A percentile compares a stretch with the other conserved stretches of the same genome.
These are phyloP conservation scores for Marmota flaviventris DNA, from an alignment of 2,113 vertebrate species.

Conservation along the genomic window DNA sequence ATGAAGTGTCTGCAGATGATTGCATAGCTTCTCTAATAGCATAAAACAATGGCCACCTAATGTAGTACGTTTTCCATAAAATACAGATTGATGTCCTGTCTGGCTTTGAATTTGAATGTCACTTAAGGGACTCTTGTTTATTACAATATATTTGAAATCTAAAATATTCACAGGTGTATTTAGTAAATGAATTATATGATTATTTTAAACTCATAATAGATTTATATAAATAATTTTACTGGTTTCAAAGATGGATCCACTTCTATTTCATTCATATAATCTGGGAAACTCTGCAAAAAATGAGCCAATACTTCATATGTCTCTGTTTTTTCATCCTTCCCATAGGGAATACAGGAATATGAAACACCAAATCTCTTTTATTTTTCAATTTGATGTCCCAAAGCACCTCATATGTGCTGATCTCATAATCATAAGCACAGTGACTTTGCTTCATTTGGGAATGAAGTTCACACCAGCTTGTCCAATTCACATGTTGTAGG, in stretches of 20 bases:
- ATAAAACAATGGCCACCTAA: not conserved
- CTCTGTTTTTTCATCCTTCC: not conserved
- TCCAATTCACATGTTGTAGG: not conserved
- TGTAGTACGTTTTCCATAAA: not conserved
- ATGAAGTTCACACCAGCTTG: not conserved
- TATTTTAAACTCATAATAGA: not conserved
- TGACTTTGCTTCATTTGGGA: not conserved
- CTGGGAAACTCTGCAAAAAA: not conserved
- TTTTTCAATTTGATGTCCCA: not conserved
- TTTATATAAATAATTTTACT: not conserved
- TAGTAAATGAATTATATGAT: not conserved
- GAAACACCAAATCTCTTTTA: not conserved
- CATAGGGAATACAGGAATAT: rapidly evolving
- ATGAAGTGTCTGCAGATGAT: not conserved
- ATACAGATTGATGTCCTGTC: not conserved
- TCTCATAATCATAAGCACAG: not conserved
- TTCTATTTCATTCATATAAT: not conserved
- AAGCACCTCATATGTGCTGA: not conserved
- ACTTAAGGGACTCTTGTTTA: not conserved
- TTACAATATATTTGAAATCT: not conserved
- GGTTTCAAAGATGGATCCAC: not conserved
- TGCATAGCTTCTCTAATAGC: not conserved
- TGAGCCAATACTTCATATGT: not conserved
- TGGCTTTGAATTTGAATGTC: not conserved
- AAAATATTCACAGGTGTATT: not conserved